Percentiles rank a stretch among this genome's conserved stretches.
Evolutionary conservation across 1,140 invertebrate genomes (phyloP).

Genomic region (Bactericera cockerelli): DNA sequence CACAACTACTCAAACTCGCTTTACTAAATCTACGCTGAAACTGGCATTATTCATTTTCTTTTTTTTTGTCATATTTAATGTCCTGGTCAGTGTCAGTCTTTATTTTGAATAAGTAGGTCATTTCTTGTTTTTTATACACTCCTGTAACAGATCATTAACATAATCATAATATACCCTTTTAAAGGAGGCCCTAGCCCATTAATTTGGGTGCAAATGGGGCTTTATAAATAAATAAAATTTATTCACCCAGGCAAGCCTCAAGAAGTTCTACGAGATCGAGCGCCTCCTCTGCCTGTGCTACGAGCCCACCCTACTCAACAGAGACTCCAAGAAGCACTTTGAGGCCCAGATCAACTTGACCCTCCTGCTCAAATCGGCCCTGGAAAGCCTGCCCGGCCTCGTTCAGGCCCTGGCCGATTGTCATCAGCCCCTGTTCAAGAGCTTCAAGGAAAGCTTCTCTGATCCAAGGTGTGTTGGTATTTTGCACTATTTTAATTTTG

Average conservation of each 20-base stretch:
- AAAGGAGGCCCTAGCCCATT: too few species aligned
- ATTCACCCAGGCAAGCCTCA: constrained; percentile 33
- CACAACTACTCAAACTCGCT: too few species aligned
- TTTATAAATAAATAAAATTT: too few species aligned
- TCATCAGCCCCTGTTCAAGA: background rate
- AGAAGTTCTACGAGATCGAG: constrained; percentile 42
- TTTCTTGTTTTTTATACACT: too few species aligned
- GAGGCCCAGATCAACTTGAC: constrained; percentile 66
- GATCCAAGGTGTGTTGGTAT: background rate
- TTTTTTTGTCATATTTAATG: too few species aligned
- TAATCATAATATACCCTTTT: too few species aligned
- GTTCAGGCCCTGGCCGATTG: constrained; percentile 23
- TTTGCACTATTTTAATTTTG: constrained; percentile 5
- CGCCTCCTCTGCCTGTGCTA: constrained; percentile 39
- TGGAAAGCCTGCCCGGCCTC: constrained; percentile 52
- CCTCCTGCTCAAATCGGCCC: constrained; percentile 57
- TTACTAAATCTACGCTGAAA: too few species aligned
- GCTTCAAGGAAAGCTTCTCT: background rate
- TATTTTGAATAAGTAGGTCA: too few species aligned
- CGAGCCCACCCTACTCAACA: constrained; percentile 32
- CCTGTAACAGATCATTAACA: too few species aligned
- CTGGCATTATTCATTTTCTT: too few species aligned
- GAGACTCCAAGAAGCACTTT: constrained; percentile 39
- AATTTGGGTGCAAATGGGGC: too few species aligned
- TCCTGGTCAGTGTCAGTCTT: too few species aligned